phyloP scores from a whole-genome alignment of 2,113 vertebrate species.

The Tyrannus savana region DNA sequence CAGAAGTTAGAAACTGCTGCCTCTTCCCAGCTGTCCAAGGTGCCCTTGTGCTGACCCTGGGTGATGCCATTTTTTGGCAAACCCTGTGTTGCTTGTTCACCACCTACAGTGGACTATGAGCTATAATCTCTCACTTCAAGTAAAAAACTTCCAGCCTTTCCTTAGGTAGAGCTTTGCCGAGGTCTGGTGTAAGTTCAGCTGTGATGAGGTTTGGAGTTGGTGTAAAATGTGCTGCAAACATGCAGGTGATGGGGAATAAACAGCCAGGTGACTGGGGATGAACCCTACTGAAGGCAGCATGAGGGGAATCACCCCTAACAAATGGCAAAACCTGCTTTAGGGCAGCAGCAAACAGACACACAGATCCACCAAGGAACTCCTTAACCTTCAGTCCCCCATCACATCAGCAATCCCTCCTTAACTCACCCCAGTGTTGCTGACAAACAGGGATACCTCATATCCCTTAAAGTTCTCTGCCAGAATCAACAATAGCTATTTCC shows the following conservation, averaged over 20 bases:
- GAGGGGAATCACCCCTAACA: background rate
- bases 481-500: background rate
- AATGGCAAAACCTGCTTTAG: background rate
- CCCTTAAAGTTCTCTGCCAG: background rate
- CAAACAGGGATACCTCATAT: background rate
- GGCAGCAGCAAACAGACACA: background rate
- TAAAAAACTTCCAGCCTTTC: background rate
- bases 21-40: conserved; percentile 10
- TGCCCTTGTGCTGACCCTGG: background rate
- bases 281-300: accelerated
- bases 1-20: background rate
- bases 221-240: background rate
- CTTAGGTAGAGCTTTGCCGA: background rate
- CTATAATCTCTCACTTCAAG: background rate
- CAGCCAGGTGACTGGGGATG: background rate
- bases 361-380: background rate
- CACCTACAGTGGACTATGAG: background rate
- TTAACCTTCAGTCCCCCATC: background rate
- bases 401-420: background rate
- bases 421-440: background rate
- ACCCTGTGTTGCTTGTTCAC: background rate
- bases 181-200: background rate
- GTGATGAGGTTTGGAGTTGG: background rate
- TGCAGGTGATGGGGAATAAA: background rate
- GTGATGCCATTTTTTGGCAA: background rate